Base-by-base conservation (phyloP, 30 jellyfish, hydroid and myxozoan species). In the Hydractinia echinata region DNA sequence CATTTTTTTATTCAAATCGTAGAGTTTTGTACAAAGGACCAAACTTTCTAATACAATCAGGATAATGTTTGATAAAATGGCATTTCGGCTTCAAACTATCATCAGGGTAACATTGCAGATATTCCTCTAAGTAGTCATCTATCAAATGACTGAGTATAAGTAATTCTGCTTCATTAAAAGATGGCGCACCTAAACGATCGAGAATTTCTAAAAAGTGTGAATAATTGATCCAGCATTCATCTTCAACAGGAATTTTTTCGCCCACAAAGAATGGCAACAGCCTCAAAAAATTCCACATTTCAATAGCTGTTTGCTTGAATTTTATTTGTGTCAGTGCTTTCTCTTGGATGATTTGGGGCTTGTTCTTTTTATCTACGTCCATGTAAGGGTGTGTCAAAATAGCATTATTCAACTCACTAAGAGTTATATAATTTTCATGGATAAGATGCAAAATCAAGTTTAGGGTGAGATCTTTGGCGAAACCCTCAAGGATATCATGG, bases 1-100 rank as follows among this genome's bases (percentile, higher is more conserved):
- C 73, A 10, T 62, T 62, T 10, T 62, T 76, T 10, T 54, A 81
- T 8, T 54, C 88, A 81, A 81, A 81, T 11, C 88, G 44, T 18
- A 76, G 53, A 10, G 82, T 51, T 5, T 76, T 54, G 14, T 51
- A 53, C 73, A 81, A 53, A 62, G 88, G 88, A 8, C 88, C 88
- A 51, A 81, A 39, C 51, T 10, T 49, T 50, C 68, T 67, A 54
- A 69, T 81, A 50, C n/a, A 39, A 7, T 61, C 72, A 20, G 88
- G 88, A 66, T 54, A 54, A 67, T 81, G 88, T 7, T 18, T 4
- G 13, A 81, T 20, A 54, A 54, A 81, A 54, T 81, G 88, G 16
- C 49, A 73, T 54, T 81, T 81, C 14, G 83, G 88, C 30, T 51
- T 62, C 8, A 61, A 16, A 69, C 48, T 61, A 10, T 30, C 72